phyloP scores from a whole-genome alignment of 30 jellyfish, hydroid and myxozoan genomes.

The Cassiopea xamachana region DNA sequence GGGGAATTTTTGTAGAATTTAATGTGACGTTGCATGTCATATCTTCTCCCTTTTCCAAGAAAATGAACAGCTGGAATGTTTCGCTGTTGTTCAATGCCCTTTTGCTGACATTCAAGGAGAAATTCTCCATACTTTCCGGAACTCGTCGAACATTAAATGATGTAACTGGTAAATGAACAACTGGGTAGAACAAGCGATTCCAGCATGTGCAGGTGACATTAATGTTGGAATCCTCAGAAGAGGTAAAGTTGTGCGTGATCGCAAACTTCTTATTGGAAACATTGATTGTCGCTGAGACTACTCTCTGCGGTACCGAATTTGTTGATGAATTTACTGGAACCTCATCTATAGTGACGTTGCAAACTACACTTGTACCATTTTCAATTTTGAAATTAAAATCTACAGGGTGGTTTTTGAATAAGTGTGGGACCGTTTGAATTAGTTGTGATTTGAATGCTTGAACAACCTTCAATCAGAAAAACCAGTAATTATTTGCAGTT shows the following conservation, averaged over 20 bases:
- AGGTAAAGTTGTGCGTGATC: constrained; percentile 1
- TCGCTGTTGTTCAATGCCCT: constrained; percentile 24
- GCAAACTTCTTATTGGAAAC: constrained; percentile 10
- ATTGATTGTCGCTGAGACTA: not conserved
- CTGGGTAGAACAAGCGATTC: constrained; percentile 51
- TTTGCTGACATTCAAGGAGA: constrained; percentile 40
- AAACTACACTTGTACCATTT: constrained; percentile 43
- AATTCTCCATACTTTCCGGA: constrained; percentile 30
- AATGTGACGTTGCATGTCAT: constrained; percentile 49
- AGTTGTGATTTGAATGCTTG: constrained; percentile 46
- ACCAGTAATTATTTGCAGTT: too few relatives aligned
- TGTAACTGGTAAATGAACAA: not conserved
- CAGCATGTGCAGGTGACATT: constrained; percentile 43
- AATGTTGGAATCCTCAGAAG: constrained; percentile 37
- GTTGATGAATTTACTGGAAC: not conserved
- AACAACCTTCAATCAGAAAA: constrained; percentile 6
- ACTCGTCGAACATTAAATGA: constrained; percentile 16
- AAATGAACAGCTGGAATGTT: not conserved
- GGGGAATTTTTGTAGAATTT: constrained; percentile 27
- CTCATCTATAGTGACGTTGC: constrained; percentile 38
- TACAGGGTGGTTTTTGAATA: constrained; percentile 51
- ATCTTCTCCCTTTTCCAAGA: constrained; percentile 37
- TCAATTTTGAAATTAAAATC: constrained; percentile 3
- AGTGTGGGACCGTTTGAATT: constrained; percentile 39
- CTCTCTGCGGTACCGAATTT: not conserved